Base-by-base conservation (phyloP, 2,113 vertebrate genomes). In the Hypanus sabinus region DNA sequence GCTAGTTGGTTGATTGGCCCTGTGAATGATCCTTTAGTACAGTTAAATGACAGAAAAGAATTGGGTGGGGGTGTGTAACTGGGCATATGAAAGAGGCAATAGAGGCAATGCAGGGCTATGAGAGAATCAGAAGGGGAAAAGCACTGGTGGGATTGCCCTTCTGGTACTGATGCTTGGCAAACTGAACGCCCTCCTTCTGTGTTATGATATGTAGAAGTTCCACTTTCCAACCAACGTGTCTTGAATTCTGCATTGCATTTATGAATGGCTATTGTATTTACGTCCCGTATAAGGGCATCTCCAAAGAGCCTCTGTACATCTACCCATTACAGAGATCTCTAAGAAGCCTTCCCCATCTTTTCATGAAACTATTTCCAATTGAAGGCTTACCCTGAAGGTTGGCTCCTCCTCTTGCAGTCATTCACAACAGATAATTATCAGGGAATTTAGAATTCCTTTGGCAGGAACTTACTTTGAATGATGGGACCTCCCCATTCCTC, bases 401-500 rank as follows among this genome's bases (percentile, higher is more conserved):
- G 14, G 10, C 27, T 18, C 62, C 20, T 91, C 62, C 30, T 91
- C 33, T 12, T 71, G 7, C 68, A 70, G 62, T 71, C 70, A 27
- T 0, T 46, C 22, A 5, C 33, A 10, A 62, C 30, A 57, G 16
- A 33, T 88, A 33, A 68, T 68, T 88, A 46, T 33, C 65, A 33
- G 16, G 62, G 30, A 18, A n/a, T 90, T 90, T 0, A 65, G 12
- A 90, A 90, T n/a, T 30, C 30, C 62, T n/a, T 65, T 90, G n/a
- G 60, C 60, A 90, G 30, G 60, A 80, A 95, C 96, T 97, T 94
- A 99, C 99, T 98, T 99, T 98, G 95, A 99, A 99, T 18, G 97
- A 98, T 30, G 98, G 97, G 95, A 99, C 97, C 81, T 99, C 98
- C 94, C 98, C 97, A 0, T 97, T 97, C 93, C 96, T 97, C 0